Base-by-base conservation (phyloP, 2,888 invertebrate genomes). In the Brachycybe producta region DNA sequence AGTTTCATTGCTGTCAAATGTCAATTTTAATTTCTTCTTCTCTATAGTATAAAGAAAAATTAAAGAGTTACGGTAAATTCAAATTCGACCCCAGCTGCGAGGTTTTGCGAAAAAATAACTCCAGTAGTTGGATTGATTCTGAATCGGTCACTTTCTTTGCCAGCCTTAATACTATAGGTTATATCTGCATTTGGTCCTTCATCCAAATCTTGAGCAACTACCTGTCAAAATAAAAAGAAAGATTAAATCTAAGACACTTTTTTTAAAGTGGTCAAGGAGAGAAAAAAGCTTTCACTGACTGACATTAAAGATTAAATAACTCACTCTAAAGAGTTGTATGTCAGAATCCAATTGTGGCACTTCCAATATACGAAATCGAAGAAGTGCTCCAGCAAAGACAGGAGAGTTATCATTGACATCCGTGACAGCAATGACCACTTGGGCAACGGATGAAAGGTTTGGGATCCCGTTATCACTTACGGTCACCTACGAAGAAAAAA, bases 151-250 rank as follows among this genome's bases (percentile, higher is more conserved):
- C 80, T 80, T 46, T 82, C 82, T 56, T 79, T 75, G 13, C 84
- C 84, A 13, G 83, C 80, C 65, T 80, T 81, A 43, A 81, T 59
- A 45, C 80, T 78, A 73, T 91, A 92, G 21, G 78, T 78, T 57
- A 92, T 77, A 58, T 80, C 76, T 3, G 62, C 86, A 71, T 91
- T 90, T 52, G 76, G 73, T 21, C 76, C 80, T 55, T 82, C 80
- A 67, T 94, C 92, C 27, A 82, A 74, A 70, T 94, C 92, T 54
- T 80, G 81, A 0, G 91, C 90, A 54, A 76, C 70, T 15, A 80
- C 73, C 78, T 79, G 60, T 42, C 62, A 58, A 41, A 58, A n/a
- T 34, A 45, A 23, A n/a, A 36, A 21, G 5, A 24, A 26, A 28
- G 23, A 50, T 24, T 40, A 45, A 21, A 21, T 26, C 15, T 7